Conservation (phyloP, 2,888 invertebrate species). For the Campaea margaritaria region DNA sequence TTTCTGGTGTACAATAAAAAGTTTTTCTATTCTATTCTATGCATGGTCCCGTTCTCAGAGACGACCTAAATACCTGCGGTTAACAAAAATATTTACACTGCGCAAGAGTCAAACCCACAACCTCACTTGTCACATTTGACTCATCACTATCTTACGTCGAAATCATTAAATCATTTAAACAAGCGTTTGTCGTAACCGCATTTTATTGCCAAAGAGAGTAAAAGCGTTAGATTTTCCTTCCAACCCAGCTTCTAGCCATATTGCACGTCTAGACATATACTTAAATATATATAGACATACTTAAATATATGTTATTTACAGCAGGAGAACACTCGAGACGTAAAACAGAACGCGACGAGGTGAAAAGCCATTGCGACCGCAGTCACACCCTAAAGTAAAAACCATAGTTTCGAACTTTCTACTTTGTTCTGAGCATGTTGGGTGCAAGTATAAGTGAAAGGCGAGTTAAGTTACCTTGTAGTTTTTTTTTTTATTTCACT, state of each 20-base stretch:
- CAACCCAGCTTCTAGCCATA: not conserved
- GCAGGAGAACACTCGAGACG: conserved; percentile 18
- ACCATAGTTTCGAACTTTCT: conserved; percentile 64
- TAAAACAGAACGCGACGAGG: conserved; percentile 46
- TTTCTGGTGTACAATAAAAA: too few species aligned
- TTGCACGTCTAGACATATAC: not conserved
- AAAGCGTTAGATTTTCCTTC: conserved; percentile 26
- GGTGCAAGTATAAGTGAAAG: conserved; percentile 9
- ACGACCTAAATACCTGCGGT: too few species aligned
- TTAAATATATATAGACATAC: too few species aligned
- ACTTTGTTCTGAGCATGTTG: conserved; percentile 51
- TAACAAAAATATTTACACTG: too few species aligned
- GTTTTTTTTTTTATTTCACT: too few species aligned
- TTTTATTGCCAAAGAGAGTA: conserved; percentile 16
- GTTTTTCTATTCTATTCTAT: too few species aligned
- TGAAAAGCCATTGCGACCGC: conserved; percentile 57
- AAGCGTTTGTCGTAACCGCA: not conserved
- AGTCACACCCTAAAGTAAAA: conserved; percentile 66
- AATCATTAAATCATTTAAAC: too few species aligned
- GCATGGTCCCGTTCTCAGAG: too few species aligned
- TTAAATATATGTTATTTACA: too few species aligned
- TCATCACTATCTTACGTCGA: too few species aligned
- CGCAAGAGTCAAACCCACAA: too few species aligned
- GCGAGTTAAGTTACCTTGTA: conserved; percentile 1
- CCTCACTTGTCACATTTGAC: too few species aligned